Evolutionary conservation across 2,113 vertebrate species (phyloP).

Genomic region (Acrocephalus arundinaceus): DNA sequence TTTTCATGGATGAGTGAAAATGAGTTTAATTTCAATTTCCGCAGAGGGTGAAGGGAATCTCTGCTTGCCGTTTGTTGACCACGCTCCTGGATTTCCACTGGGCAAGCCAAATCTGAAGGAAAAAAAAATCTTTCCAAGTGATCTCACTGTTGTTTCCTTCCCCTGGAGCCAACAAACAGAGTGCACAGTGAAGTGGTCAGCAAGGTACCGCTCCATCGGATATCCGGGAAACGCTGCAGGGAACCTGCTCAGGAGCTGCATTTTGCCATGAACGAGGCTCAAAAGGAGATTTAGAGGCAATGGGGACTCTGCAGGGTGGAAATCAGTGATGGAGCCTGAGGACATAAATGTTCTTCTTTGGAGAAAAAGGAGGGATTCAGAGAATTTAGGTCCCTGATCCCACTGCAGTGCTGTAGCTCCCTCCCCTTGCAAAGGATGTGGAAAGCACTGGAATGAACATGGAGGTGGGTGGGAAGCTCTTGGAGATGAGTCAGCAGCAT

Average conservation of each 20-base stretch:
- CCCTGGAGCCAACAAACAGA: neutral
- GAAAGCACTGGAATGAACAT: neutral
- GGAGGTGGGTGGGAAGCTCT: neutral
- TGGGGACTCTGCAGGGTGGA: neutral
- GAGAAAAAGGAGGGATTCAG: neutral
- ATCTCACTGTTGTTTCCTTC: conserved; percentile 38
- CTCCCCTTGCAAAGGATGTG: neutral
- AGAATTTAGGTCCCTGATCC: neutral
- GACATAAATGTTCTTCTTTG: neutral
- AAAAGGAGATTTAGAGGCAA: neutral
- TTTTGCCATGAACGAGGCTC: neutral
- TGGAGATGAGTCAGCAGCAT: neutral
- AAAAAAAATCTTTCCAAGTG: neutral
- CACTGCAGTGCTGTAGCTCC: accelerated
- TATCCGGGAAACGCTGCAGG: neutral
- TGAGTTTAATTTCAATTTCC: neutral
- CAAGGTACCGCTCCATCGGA: neutral
- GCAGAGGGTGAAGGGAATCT: accelerated
- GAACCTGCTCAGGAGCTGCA: neutral
- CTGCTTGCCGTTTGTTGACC: neutral
- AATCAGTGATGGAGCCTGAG: neutral
- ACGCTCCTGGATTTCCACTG: neutral
- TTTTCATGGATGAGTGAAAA: neutral
- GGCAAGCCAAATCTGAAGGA: neutral
- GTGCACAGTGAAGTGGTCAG: neutral